Evolutionary conservation across 2,113 vertebrate genomes (phyloP).

Genomic region (Thryonomys swinderianus): DNA sequence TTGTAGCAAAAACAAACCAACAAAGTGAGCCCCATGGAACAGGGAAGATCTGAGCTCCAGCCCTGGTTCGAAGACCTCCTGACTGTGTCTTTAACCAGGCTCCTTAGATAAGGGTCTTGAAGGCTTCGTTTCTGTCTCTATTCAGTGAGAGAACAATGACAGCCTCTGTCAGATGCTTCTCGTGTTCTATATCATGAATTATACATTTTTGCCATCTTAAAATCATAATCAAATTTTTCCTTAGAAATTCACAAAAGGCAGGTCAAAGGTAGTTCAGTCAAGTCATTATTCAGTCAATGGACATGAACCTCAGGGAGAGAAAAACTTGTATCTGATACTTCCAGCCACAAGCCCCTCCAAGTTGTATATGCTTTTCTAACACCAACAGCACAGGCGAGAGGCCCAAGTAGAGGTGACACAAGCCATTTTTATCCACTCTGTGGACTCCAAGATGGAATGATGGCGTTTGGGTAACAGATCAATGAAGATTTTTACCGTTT

Average conservation of each 20-base stretch:
- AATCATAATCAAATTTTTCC: slow-evolving; percentile 8
- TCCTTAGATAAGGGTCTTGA: neutral
- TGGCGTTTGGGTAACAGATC: neutral
- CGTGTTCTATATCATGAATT: neutral
- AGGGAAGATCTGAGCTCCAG: neutral
- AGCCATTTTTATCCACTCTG: neutral
- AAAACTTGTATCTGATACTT: neutral
- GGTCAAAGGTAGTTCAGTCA: neutral
- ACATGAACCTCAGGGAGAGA: neutral
- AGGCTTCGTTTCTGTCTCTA: slow-evolving; percentile 25
- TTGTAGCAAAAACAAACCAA: neutral
- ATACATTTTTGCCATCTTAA: neutral
- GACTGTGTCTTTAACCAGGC: neutral
- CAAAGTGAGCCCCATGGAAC: neutral
- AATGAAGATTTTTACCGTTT: neutral
- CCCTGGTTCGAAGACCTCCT: neutral
- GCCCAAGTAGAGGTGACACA: neutral
- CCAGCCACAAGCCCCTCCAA: neutral
- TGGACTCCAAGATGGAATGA: neutral
- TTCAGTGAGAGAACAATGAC: neutral
- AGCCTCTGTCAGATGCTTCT: neutral
- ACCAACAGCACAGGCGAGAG: neutral
- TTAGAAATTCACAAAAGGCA: neutral
- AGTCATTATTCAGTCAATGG: neutral
- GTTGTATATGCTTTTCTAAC: neutral